These are phyloP conservation scores for Strigops habroptila DNA, from an alignment of 2,113 vertebrate species.

Conservation along the genomic window DNA sequence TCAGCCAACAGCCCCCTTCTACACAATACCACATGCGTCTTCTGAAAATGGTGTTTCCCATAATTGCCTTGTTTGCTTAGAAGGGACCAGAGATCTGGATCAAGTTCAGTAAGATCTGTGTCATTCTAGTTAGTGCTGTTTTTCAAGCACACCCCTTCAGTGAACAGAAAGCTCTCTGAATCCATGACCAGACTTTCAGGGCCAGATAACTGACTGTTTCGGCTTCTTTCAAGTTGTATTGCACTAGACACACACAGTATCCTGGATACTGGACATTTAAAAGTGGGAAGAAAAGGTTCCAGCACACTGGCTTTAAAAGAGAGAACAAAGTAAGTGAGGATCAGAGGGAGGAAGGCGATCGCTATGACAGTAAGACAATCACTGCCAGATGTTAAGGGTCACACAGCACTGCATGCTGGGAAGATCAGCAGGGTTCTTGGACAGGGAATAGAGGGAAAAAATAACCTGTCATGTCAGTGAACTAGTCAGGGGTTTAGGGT, in stretches of 20 bases:
- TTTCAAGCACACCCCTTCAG: constrained; percentile 56
- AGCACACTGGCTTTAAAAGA: constrained; percentile 72
- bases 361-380: constrained; percentile 75
- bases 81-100: constrained; percentile 49
- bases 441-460: constrained; percentile 65
- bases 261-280: constrained; percentile 73
- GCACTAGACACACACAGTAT: constrained; percentile 72
- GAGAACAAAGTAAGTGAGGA: constrained; percentile 76
- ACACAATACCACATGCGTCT: not conserved
- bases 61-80: constrained; percentile 55
- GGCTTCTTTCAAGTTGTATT: constrained; percentile 74
- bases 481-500: constrained; percentile 50
- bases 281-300: constrained; percentile 68
- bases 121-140: constrained; percentile 55
- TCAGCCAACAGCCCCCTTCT: constrained; percentile 6
- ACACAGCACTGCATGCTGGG: constrained; percentile 73
- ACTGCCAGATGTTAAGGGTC: constrained; percentile 77
- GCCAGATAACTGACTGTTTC: constrained; percentile 73
- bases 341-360: constrained; percentile 76
- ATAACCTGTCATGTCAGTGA: constrained; percentile 69
- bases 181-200: constrained; percentile 67
- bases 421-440: constrained; percentile 65
- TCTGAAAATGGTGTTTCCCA: not conserved
- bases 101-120: constrained; percentile 63
- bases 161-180: constrained; percentile 67